Base-by-base conservation (phyloP, 2,113 vertebrate genomes). In the Nipponia nippon region DNA sequence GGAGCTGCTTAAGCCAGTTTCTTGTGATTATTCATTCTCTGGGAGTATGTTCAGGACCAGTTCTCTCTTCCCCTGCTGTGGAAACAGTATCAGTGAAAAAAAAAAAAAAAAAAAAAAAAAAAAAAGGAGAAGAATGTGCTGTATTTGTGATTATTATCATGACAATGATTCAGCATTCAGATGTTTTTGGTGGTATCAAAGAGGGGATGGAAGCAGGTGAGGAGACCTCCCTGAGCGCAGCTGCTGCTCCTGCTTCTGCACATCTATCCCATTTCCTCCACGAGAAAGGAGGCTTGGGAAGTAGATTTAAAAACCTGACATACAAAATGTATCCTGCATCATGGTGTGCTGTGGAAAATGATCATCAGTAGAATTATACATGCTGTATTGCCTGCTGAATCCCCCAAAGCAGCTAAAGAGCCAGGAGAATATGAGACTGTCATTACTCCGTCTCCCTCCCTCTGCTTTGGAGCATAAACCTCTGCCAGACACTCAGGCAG, bases 31-130 rank as follows among this genome's bases (percentile, higher is more conserved):
- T 96, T 96, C 97, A 92, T 97, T 94, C 96, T 95, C 97, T 80
- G 90, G 93, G 94, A 95, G 95, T 82, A 71, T 72, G 87, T 83
- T 93, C 67, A 47, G 95, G 98, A 95, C 96, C 98, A 90, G 97
- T 97, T 97, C 96, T 87, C 95, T 92, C 93, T 97, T 97, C 97
- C 97, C 95, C 97, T 97, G 98, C 98, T 95, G 97, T 91, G 87
- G 96, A 97, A 84, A 93, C 94, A 87, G 98, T 93, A 97, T 97
- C 93, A 93, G 95, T 93, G 87, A 92, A 88, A 63, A 95, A 65
- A 65, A 79, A 94, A 79, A 63, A 63, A 79, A 94, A 79, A 67
- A 83, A 87, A 79, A 73, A 78, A 49, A 32, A n/a, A 25, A 14
- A 18, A 15, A 2, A 40, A 34, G 13, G 13, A 11, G 9, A 67